Base-by-base conservation (phyloP, 2,797 vertebrate genomes). In the Siniperca undulata region DNA sequence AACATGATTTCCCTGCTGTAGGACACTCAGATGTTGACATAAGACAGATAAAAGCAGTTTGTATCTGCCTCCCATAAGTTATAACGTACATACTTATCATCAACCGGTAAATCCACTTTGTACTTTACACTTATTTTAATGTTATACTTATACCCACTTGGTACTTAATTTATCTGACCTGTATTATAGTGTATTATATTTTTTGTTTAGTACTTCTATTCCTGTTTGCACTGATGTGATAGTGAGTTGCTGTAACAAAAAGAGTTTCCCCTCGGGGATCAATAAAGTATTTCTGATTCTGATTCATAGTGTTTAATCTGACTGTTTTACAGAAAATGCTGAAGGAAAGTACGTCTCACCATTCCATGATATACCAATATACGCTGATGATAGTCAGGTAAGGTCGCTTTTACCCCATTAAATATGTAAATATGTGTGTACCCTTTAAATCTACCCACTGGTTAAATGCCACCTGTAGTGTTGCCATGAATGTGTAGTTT, bases 301-400 rank as follows among this genome's bases (percentile, higher is more conserved):
- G 30, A 52, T 4, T 80, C 4, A 81, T 20, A 3, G 3, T 36
- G 38, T 81, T 74, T 44, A 2, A 50, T 80, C 7, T 72, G 9
- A 42, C 42, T 84, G 62, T 91, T 81, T 94, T 95, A 56, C 95
- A 99, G 98, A 97, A 95, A 97, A 98, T 91, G 94, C 93, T 3
- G 94, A 96, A 55, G 97, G 97, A 70, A 96, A 97, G 11, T 97
- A 97, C 91, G 94, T 99, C 88, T 99, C 98, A 40, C 98, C 98
- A 1, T 99, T 99, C 93, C 98, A 99, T 70, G 98, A 99, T 80
- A 97, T 99, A 79, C 97, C 98, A 0, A 93, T 98, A 42, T 96
- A 94, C 81, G 97, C 97, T 4, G 95, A 97, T 64, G 91, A 96
- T 86, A 88, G 83, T 74, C 94, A 97, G 97, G 98, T 99, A 95